Conservation (phyloP, 2,113 vertebrate genomes). For the Notiomystis cincta region DNA sequence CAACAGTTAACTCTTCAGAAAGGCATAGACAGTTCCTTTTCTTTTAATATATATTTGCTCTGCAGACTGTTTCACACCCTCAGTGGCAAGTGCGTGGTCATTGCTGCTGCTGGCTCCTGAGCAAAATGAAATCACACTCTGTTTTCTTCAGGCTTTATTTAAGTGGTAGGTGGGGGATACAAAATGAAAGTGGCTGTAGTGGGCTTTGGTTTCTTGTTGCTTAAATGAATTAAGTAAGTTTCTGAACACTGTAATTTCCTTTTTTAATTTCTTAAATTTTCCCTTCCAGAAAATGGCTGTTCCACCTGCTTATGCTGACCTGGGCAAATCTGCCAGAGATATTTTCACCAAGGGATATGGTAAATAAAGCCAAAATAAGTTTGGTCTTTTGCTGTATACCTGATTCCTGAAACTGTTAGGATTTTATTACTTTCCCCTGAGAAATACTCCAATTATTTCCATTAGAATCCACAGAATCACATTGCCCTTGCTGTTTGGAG, state of each 20-base stretch:
- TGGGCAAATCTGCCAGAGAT: conserved; percentile 94
- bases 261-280: background rate
- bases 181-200: background rate
- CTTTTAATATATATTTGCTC: background rate
- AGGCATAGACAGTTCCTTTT: background rate
- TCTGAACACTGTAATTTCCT: background rate
- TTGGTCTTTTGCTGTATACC: background rate
- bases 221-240: background rate
- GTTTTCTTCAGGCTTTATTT: background rate
- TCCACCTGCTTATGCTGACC: conserved; percentile 90
- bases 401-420: background rate
- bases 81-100: background rate
- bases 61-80: background rate
- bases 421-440: background rate
- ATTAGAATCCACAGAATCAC: background rate
- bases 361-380: conserved; percentile 64
- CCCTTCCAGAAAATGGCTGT: conserved; percentile 86
- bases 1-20: background rate
- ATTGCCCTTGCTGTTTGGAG: background rate
- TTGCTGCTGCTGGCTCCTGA: background rate
- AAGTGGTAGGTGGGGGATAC: background rate
- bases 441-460: background rate
- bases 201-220: background rate
- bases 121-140: background rate
- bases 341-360: conserved; percentile 97